Conservation (phyloP, 1,140 invertebrate species). For the Nasonia vitripennis region DNA sequence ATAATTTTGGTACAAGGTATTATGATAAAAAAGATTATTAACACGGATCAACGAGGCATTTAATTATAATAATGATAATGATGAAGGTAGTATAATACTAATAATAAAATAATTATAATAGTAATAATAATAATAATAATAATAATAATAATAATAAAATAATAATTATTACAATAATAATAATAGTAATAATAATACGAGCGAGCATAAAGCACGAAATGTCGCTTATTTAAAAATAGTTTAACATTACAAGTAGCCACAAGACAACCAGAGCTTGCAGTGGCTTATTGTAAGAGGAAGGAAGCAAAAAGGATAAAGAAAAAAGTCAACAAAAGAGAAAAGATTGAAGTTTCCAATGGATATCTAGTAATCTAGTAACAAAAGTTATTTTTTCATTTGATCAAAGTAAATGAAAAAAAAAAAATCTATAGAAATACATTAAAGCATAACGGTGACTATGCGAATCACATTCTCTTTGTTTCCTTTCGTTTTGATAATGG, state of each 20-base stretch:
- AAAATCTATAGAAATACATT: slow-evolving; percentile 37
- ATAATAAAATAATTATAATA: slow-evolving; percentile 44
- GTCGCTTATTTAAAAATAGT: slow-evolving; percentile 42
- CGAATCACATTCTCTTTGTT: slow-evolving; percentile 51
- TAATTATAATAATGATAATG: slow-evolving; percentile 50
- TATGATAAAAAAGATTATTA: slow-evolving; percentile 48
- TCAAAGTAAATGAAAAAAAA: slow-evolving; percentile 38
- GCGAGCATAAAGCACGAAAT: slow-evolving; percentile 49
- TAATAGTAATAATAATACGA: slow-evolving; percentile 53
- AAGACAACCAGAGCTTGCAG: background rate
- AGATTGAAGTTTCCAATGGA: slow-evolving; percentile 28
- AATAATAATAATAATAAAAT: slow-evolving; percentile 47
- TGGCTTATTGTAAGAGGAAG: slow-evolving; percentile 22
- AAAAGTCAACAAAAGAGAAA: slow-evolving; percentile 10
- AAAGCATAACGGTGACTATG: slow-evolving; percentile 46
- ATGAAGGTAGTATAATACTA: slow-evolving; percentile 45
- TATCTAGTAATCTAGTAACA: slow-evolving; percentile 44
- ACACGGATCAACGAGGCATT: slow-evolving; percentile 52
- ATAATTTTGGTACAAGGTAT: slow-evolving; percentile 46
- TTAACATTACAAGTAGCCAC: slow-evolving; percentile 45
- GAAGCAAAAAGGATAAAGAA: slow-evolving; percentile 48
- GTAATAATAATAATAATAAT: slow-evolving; percentile 47
- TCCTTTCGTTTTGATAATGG: slow-evolving; percentile 44
- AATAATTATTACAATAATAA: slow-evolving; percentile 49
- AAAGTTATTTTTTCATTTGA: slow-evolving; percentile 43